A percentile compares a stretch with the other conserved stretches of the same genome.
Conservation (phyloP, 2,113 vertebrate species). For the Peromyscus leucopus region DNA sequence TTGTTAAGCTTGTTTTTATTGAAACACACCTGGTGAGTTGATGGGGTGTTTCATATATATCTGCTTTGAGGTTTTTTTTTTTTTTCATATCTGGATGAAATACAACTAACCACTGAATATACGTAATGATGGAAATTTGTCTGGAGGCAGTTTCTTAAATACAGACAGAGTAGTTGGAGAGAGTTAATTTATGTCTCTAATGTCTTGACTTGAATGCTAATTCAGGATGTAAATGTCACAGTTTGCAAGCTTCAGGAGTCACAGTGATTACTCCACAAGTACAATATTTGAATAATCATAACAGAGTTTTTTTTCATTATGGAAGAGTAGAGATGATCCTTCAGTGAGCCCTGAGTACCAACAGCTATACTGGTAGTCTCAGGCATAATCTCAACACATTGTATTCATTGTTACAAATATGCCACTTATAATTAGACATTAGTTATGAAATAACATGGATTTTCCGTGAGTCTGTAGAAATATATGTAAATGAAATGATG, state of each 20-base stretch:
- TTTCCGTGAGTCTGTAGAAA: constrained; percentile 24
- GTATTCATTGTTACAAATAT: constrained; percentile 56
- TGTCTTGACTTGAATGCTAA: constrained; percentile 68
- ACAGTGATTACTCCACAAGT: constrained; percentile 61
- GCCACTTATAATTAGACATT: constrained; percentile 53
- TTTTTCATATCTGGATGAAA: constrained; percentile 39
- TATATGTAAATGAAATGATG: constrained; percentile 12
- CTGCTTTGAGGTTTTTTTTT: not conserved
- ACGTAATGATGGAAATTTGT: constrained; percentile 34
- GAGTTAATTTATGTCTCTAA: constrained; percentile 65
- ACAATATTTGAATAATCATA: constrained; percentile 72
- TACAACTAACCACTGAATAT: constrained; percentile 43
- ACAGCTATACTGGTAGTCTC: not conserved
- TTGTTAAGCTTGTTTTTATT: constrained; percentile 56
- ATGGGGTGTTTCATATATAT: constrained; percentile 66
- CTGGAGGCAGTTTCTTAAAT: constrained; percentile 63
- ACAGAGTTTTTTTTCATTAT: constrained; percentile 49
- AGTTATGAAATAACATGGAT: constrained; percentile 48
- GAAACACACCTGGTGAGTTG: constrained; percentile 57
- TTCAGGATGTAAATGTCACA: constrained; percentile 70
- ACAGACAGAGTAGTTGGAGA: constrained; percentile 36
- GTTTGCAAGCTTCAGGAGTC: constrained; percentile 54
- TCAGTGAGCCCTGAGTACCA: constrained; percentile 36
- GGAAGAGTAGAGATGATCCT: constrained; percentile 35
- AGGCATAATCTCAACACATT: constrained; percentile 48